Evolutionary conservation across 2,797 vertebrate genomes (phyloP), one percentile per base, ranked within the genome.

Genomic region (Nannoperca australis): DNA sequence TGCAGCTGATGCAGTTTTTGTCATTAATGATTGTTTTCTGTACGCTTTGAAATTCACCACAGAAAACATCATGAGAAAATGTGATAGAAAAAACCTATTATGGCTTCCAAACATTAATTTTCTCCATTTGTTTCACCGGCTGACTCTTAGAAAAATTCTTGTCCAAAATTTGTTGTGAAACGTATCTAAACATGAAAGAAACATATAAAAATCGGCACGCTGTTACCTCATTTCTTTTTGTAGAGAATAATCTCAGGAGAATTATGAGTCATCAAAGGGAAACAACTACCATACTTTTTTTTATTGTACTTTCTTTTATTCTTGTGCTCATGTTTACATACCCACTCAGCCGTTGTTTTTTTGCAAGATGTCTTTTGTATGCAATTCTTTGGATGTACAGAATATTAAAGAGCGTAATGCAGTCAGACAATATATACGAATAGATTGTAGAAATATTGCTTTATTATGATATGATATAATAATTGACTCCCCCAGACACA

Each of bases 161-260:
- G 17, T 54, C 10, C 3, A 50, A 17, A 30, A 77, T 55, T 40
- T 49, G 49, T 45, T 32, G 32, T 32, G 0, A 40, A 58, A 27
- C n/a, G 22, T 8, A 40, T 17, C 18, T 36, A 72, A 76, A 27
- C n/a, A 34, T 34, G 34, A 34, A 40, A 36, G 20, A 18, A 22
- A 38, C 40, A 54, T 45, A 20, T 32, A 9, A 50, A 72, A 76
- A 76, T 71, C 63, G 67, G 49, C 56, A 59, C 64, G 70, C 69
- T 69, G 47, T 90, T 92, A 93, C 91, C 91, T 94, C 92, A 79
- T 86, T 76, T 92, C 84, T 88, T 81, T 88, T 62, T 53, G 77
- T 79, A 76, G 67, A 87, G 80, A 90, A 90, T 72, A 89, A 87
- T 90, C 94, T 95, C 94, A 95, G 94, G 82, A 73, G 79, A 80